Evolutionary conservation across 2,113 vertebrate species (phyloP).

Genomic region (Aix galericulata): DNA sequence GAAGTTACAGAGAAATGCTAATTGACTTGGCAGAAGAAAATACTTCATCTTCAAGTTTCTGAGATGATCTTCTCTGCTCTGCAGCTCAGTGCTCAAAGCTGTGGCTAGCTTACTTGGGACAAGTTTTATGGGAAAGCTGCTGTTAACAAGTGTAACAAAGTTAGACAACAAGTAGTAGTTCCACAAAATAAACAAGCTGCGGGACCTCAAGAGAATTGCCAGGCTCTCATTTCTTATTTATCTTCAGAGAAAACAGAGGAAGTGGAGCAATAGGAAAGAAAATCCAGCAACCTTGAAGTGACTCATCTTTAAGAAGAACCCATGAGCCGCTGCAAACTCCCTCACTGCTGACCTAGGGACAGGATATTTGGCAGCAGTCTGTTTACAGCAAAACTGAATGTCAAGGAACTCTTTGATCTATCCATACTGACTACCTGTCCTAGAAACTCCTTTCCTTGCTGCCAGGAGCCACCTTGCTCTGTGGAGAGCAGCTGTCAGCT

Average conservation of each 20-base stretch:
- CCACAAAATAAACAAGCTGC: constrained; percentile 67
- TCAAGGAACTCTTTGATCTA: neutral
- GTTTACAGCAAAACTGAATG: neutral
- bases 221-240: constrained; percentile 67
- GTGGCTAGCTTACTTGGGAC: neutral
- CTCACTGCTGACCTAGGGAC: neutral
- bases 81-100: constrained; percentile 31
- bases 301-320: constrained; percentile 49
- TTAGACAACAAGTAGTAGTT: constrained; percentile 58
- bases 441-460: neutral
- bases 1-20: constrained; percentile 48
- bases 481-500: neutral
- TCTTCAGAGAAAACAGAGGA: constrained; percentile 62
- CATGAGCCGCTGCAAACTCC: neutral
- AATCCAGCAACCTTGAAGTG: constrained; percentile 38
- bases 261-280: constrained; percentile 66
- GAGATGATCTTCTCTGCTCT: neutral
- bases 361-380: neutral
- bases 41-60: constrained; percentile 41
- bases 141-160: constrained; percentile 48
- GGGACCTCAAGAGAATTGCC: constrained; percentile 62
- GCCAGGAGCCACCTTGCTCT: neutral
- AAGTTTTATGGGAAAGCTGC: constrained; percentile 49
- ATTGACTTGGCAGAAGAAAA: constrained; percentile 30
- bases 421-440: neutral